phyloP scores from a whole-genome alignment of 2,113 vertebrate genomes.

The Callospermophilus lateralis region DNA sequence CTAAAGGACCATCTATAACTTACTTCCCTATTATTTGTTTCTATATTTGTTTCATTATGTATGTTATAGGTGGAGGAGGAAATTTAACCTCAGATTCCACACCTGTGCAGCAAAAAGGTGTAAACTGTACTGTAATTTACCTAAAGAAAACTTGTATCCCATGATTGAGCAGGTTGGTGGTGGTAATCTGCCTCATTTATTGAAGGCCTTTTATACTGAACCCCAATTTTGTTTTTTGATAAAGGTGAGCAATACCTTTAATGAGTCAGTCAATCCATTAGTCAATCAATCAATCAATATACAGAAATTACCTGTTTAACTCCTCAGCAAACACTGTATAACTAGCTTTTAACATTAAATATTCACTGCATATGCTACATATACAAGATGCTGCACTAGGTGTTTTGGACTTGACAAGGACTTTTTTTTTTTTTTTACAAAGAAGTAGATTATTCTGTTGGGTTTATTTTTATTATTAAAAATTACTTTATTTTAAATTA shows the following conservation, averaged over 20 bases:
- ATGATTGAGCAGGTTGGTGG: neutral
- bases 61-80: constrained; percentile 67
- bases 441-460: neutral
- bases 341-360: constrained; percentile 29
- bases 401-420: neutral
- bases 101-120: constrained; percentile 23
- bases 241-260: constrained; percentile 37
- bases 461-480: neutral
- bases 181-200: neutral
- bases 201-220: neutral
- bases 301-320: constrained; percentile 45
- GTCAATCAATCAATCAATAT: constrained; percentile 55
- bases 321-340: neutral
- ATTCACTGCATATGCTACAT: neutral
- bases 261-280: neutral
- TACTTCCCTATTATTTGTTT: constrained; percentile 86
- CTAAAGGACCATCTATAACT: constrained; percentile 85
- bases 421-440: neutral
- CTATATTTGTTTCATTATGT: constrained; percentile 83
- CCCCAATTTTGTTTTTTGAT: neutral
- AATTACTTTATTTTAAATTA: neutral
- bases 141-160: constrained; percentile 14
- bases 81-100: constrained; percentile 67
- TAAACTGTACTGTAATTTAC: constrained; percentile 32
- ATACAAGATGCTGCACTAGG: neutral